Base-by-base conservation (phyloP, 1,140 invertebrate genomes). In the Lethocerus indicus region DNA sequence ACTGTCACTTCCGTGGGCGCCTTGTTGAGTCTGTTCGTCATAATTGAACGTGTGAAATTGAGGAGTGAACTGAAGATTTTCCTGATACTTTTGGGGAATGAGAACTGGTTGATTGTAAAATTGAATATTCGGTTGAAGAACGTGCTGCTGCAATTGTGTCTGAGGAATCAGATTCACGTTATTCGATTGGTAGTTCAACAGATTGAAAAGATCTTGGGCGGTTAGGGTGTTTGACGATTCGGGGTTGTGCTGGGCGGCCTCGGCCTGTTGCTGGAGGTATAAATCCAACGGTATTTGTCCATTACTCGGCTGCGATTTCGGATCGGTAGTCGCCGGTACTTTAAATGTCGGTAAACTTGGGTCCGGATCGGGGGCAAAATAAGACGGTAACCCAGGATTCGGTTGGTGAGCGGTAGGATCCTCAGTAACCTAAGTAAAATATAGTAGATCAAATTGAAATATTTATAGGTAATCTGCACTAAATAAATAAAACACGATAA, bases 1-100 rank as follows among this genome's bases (percentile, higher is more conserved):
- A 37, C 51, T 55, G 39, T 57, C 51, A 16, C 47, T 47, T 13
- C 54, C 56, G 40, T 57, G 50, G 18, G 52, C 54, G n/a, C 51
- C 37, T 44, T 57, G 54, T 37, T 57, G 56, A 24, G 58, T 59
- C 39, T 67, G 67, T 50, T 72, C 69, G 41, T 70, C 66, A 50
- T 71, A 72, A 59, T 72, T 72, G 54, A 71, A 72, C 0, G 66
- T 66, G 39, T 71, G 68, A 58, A 64, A 67, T 49, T 71, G 67
- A 0, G 69, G 65, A n/a, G 36, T 27, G 25, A 53, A 53, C 28
- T 53, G 51, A 1, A 14, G 18, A 21, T 23, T 13, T 13, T n/a
- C 20, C 13, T 51, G 69, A 65, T 1, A 63, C 49, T 60, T 61
- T 16, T 40, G 36, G 14, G 43, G 53, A 16, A 32, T 27, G 21